These are phyloP conservation scores for Harpalus rubripes DNA, from an alignment of 2,888 invertebrate genomes.

Conservation along the genomic window DNA sequence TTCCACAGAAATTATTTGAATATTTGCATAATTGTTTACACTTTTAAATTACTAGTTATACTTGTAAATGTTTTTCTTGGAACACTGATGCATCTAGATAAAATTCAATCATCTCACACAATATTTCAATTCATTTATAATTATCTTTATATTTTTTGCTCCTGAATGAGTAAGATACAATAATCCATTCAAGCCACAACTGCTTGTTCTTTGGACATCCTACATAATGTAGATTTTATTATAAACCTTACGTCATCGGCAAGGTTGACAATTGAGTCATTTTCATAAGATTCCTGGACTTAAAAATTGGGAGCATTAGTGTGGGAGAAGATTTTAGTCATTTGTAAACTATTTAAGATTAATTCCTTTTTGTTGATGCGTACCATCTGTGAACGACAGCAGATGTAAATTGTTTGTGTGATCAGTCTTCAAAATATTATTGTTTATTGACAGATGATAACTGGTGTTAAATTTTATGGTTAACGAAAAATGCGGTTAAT, in stretches of 20 bases:
- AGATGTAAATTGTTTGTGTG: constrained; percentile 14
- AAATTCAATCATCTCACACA: constrained; percentile 2
- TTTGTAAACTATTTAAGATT: constrained; percentile 8
- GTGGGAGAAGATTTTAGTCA: constrained; percentile 7
- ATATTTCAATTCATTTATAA: constrained; percentile 15
- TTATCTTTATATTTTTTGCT: constrained; percentile 3
- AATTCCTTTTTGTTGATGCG: constrained; percentile 1
- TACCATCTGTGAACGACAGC: neutral
- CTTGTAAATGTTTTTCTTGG: neutral
- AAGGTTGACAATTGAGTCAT: constrained; percentile 61
- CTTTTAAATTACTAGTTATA: constrained; percentile 3
- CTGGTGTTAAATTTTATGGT: constrained; percentile 12
- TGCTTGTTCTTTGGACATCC: constrained; percentile 39
- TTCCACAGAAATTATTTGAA: neutral
- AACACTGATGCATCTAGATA: constrained; percentile 2
- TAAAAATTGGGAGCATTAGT: constrained; percentile 13
- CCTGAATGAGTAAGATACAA: constrained; percentile 36
- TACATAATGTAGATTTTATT: constrained; percentile 58
- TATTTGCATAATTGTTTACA: constrained; percentile 3
- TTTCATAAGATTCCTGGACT: constrained; percentile 34
- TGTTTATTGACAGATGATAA: constrained; percentile 29
- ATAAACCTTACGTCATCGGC: constrained; percentile 57
- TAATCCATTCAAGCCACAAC: constrained; percentile 51
- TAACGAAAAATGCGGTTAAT: neutral
- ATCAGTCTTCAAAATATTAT: constrained; percentile 21